Conservation (phyloP, 2,113 vertebrate genomes). For the Etia nguti region DNA sequence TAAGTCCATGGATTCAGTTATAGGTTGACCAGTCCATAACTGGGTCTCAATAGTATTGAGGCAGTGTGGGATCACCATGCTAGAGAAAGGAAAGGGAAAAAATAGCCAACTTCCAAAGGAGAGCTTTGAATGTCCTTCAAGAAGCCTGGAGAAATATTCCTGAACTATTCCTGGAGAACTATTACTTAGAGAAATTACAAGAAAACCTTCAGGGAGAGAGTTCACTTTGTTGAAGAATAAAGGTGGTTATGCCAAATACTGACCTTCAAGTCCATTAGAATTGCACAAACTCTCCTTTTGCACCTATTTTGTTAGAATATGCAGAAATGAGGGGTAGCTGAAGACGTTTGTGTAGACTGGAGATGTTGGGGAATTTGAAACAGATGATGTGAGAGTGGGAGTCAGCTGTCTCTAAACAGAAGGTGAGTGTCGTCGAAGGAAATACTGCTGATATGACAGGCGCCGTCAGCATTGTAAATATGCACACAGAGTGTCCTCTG, state of each 20-base stretch:
- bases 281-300: neutral
- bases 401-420: neutral
- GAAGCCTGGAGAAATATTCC: neutral
- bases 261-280: neutral
- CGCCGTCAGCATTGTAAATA: neutral
- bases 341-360: neutral
- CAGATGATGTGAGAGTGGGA: neutral
- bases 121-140: neutral
- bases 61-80: neutral
- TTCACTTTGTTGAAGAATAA: neutral
- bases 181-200: neutral
- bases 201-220: neutral
- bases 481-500: neutral
- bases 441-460: neutral
- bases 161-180: neutral
- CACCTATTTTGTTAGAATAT: accelerated
- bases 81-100: neutral
- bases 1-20: neutral
- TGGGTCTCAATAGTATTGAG: neutral
- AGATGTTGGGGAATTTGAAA: neutral
- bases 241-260: neutral
- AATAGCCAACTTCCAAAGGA: neutral
- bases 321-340: neutral
- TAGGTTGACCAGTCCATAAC: neutral
- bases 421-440: neutral